Evolutionary conservation across 2,113 vertebrate species (phyloP).

Genomic region (Eudyptes chrysolophus): DNA sequence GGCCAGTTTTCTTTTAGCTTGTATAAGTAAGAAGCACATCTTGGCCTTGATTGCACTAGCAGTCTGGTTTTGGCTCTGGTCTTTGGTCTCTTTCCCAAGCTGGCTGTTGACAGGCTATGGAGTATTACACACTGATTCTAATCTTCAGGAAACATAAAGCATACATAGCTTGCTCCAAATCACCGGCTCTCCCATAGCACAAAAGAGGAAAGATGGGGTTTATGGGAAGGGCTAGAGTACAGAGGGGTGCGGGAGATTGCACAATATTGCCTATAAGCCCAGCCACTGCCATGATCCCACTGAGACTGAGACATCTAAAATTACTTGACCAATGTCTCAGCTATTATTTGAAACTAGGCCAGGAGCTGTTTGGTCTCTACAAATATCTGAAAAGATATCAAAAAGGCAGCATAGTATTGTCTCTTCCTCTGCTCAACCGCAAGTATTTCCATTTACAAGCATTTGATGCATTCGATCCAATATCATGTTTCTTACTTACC

Average conservation of each 20-base stretch:
- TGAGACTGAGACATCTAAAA: neutral
- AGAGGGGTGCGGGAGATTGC: neutral
- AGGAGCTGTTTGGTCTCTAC: neutral
- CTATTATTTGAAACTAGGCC: neutral
- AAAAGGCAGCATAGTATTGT: neutral
- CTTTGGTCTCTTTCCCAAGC: conserved; percentile 26
- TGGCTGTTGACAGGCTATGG: conserved; percentile 47
- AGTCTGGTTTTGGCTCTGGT: conserved; percentile 30
- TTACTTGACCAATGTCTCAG: neutral
- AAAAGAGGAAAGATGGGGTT: neutral
- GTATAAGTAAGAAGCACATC: conserved; percentile 7
- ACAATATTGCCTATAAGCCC: neutral
- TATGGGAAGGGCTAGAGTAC: neutral
- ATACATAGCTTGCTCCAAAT: conserved; percentile 2
- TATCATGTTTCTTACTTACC: conserved; percentile 6
- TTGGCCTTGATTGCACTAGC: conserved; percentile 35
- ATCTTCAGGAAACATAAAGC: conserved; percentile 54
- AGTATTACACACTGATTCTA: conserved; percentile 36
- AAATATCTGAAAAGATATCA: neutral
- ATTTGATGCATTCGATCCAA: neutral
- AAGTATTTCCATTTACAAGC: neutral
- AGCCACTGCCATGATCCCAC: neutral
- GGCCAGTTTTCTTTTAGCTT: neutral
- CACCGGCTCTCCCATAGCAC: neutral
- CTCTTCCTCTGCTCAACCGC: neutral